Evolutionary conservation across 1,140 invertebrate genomes (phyloP), one percentile per base, ranked within the genome.

Genomic region (Palaemon carinicauda): DNA sequence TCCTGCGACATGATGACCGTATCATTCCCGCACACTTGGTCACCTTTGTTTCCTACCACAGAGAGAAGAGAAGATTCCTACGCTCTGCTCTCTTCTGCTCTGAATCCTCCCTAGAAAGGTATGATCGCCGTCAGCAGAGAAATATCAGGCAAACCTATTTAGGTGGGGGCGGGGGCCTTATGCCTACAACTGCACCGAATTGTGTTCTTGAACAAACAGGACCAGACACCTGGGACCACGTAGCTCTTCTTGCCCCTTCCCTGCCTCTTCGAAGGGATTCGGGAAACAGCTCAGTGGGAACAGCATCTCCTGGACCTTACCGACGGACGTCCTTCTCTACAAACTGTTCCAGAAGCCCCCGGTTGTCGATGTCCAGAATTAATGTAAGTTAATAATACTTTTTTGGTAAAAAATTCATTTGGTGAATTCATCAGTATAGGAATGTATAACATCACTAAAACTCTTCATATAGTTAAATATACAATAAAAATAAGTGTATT

Each of bases 71-170:
- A 9, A 29, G 83, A 12, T 86, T 86, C 65, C 83, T 86, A 0
- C 83, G 83, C 27, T 86, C 83, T 3, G 77, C 83, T 3, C 83
- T 86, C 65, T 86, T 86, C 77, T 86, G 83, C 21, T 86, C 83
- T 0, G 83, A 86, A 65, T 86, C 83, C 3, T 86, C 83, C 5
- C 51, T 86, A 10, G 83, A 86, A 51, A 54, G 83, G 9, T 86
- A 86, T 24, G 77, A 86, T 19, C 60, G 83, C 27, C 83, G 65
- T 0, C 15, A 1, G 2, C 83, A 80, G 29, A 60, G 83, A 1
- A 21, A n/a, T 12, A 33, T 21, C 0, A 14, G 83, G 3, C 83
- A 80, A 10, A 33, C 54, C 4, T 86, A 86, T 21, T 21, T 86
- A 10, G 83, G 83, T 19, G 83, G 83, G 3, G 83, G 83, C 3